phyloP scores from a whole-genome alignment of 2,888 invertebrate genomes.

The Ichneumoninae sp. region DNA sequence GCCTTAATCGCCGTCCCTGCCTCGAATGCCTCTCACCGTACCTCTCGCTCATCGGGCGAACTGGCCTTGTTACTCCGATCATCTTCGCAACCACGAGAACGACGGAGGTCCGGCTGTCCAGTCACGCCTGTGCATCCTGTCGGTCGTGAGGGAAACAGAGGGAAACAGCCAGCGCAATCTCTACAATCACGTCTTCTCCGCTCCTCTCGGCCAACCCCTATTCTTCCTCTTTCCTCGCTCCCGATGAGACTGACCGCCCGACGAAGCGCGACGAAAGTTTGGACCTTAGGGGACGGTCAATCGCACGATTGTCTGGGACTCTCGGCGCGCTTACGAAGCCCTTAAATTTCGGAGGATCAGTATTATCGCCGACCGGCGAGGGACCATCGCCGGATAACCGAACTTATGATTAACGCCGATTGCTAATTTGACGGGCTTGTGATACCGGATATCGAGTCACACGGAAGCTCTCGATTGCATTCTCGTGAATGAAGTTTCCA shows the following conservation, averaged over 20 bases:
- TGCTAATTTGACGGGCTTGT: neutral
- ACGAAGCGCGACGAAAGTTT: conserved; percentile 49
- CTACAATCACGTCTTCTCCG: neutral
- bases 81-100: conserved; percentile 37
- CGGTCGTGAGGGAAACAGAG: neutral
- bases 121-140: conserved; percentile 44
- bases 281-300: conserved; percentile 36
- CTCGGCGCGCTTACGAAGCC: neutral
- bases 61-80: conserved; percentile 48
- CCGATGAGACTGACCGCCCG: conserved; percentile 3
- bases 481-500: neutral
- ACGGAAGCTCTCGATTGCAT: neutral
- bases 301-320: conserved; percentile 18
- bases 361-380: conserved; percentile 7
- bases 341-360: conserved; percentile 29
- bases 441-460: neutral
- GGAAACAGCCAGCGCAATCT: neutral
- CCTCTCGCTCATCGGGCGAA: conserved; percentile 24
- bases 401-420: neutral
- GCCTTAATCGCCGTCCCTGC: conserved; percentile 39
- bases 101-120: conserved; percentile 13
- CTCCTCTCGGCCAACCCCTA: neutral
- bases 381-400: neutral
- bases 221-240: conserved; percentile 29
- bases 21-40: conserved; percentile 7